Evolutionary conservation across 2,113 vertebrate species (phyloP).

Genomic region (Corydoras sp.): DNA sequence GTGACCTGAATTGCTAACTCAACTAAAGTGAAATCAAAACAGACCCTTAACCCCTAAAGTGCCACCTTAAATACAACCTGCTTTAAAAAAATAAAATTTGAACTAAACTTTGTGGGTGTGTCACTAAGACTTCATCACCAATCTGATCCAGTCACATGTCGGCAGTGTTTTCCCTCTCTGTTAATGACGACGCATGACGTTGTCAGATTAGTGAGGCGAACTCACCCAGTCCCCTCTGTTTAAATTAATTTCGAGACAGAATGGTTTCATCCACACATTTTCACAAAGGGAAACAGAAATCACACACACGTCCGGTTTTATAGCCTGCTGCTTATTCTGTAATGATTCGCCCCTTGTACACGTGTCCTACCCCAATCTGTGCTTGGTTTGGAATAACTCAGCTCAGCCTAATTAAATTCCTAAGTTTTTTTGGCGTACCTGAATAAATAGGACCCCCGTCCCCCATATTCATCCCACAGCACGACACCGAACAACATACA

Average conservation of each 20-base stretch:
- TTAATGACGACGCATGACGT: conserved; percentile 54
- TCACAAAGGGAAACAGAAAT: conserved; percentile 51
- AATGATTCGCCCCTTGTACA: conserved; percentile 48
- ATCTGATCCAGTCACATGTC: conserved; percentile 49
- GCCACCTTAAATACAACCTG: no score
- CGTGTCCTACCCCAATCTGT: no score
- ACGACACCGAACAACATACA: conserved; percentile 64
- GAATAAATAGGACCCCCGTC: conserved; percentile 63
- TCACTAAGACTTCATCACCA: conserved; percentile 18
- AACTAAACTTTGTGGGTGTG: neutral
- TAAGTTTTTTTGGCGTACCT: conserved; percentile 28
- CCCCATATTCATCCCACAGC: conserved; percentile 61
- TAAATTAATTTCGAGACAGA: conserved; percentile 51
- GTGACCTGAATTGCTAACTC: no score
- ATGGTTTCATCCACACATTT: conserved; percentile 51
- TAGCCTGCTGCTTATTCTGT: neutral
- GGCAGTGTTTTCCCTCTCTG: conserved; percentile 65
- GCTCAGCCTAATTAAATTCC: no score
- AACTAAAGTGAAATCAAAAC: no score
- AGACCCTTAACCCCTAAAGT: no score
- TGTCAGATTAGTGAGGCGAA: conserved; percentile 45
- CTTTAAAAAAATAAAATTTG: conserved; percentile 13
- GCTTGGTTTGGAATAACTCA: no score
- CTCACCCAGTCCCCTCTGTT: conserved; percentile 44
- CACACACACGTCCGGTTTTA: conserved; percentile 49